These are phyloP conservation scores for Phortica okadai DNA, from an alignment of 2,888 invertebrate species.

Conservation along the genomic window DNA sequence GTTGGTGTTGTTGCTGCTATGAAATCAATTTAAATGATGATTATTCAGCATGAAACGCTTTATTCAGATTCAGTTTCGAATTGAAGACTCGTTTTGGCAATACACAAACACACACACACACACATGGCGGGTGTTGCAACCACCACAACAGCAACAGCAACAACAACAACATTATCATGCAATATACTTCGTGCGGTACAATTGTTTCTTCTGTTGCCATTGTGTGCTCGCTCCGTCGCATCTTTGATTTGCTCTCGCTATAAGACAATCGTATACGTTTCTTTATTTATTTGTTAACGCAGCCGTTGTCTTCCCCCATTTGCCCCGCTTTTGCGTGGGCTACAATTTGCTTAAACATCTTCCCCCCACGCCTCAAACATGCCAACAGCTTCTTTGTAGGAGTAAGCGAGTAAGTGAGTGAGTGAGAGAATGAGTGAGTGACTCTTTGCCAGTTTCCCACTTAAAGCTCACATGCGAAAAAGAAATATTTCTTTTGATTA, in stretches of 20 bases:
- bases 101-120: background rate
- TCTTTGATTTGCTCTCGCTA: conserved; percentile 8
- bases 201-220: background rate
- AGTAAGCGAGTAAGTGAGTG: conserved; percentile 35
- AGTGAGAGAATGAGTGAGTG: too few species aligned
- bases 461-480: conserved; percentile 57
- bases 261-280: background rate
- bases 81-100: conserved; percentile 23
- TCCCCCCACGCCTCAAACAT: conserved; percentile 28
- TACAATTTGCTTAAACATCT: conserved; percentile 39
- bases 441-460: background rate
- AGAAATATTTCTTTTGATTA: conserved; percentile 56
- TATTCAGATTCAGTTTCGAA: conserved; percentile 42
- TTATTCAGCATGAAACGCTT: conserved; percentile 60
- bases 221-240: background rate
- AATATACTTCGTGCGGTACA: conserved; percentile 21
- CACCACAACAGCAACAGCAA: conserved; percentile 10
- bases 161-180: conserved; percentile 15
- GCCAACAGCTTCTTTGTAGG: conserved; percentile 59
- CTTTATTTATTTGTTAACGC: conserved; percentile 6
- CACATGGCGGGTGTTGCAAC: conserved; percentile 26
- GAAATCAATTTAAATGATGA: conserved; percentile 70
- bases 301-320: background rate
- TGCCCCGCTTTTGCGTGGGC: conserved; percentile 56
- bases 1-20: conserved; percentile 45